phyloP scores from a whole-genome alignment of 2,888 invertebrate species.

The Adelphocoris suturalis region DNA sequence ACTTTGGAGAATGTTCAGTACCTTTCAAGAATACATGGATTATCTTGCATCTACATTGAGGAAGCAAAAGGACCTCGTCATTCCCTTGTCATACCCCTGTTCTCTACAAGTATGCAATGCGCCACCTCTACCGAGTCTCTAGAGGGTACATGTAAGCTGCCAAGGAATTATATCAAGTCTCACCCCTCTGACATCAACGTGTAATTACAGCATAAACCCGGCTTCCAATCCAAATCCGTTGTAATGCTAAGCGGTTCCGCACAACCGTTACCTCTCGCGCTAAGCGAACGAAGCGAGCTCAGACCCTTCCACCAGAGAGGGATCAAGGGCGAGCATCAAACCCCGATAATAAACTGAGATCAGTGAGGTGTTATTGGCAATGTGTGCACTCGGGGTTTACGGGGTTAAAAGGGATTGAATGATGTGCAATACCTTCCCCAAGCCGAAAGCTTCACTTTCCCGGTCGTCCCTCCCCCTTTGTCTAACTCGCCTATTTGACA shows the following conservation, averaged over 20 bases:
- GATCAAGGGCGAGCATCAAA: constrained; percentile 52
- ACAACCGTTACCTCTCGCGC: too few relatives aligned
- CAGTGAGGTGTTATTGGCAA: constrained; percentile 53
- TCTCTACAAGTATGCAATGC: too few relatives aligned
- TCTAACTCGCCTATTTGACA: constrained; percentile 74
- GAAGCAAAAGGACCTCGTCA: too few relatives aligned
- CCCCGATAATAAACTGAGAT: constrained; percentile 56
- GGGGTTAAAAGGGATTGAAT: constrained; percentile 60
- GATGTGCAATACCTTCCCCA: constrained; percentile 62
- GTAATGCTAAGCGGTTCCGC: background rate
- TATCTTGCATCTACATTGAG: too few relatives aligned
- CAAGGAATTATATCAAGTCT: constrained; percentile 1
- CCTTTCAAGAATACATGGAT: too few relatives aligned
- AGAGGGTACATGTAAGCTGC: background rate
- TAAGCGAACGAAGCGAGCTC: background rate
- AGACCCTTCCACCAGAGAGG: background rate
- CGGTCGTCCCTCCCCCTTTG: constrained; percentile 69
- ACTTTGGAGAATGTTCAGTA: too few relatives aligned
- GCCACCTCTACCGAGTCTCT: too few relatives aligned
- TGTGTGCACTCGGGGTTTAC: constrained; percentile 1
- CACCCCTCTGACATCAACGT: background rate
- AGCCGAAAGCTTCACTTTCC: constrained; percentile 27
- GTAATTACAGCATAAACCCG: background rate
- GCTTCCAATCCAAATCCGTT: background rate
- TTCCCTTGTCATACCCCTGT: too few relatives aligned